Evolutionary conservation across 2,888 invertebrate species (phyloP).

Genomic region (Auanema sp.): DNA sequence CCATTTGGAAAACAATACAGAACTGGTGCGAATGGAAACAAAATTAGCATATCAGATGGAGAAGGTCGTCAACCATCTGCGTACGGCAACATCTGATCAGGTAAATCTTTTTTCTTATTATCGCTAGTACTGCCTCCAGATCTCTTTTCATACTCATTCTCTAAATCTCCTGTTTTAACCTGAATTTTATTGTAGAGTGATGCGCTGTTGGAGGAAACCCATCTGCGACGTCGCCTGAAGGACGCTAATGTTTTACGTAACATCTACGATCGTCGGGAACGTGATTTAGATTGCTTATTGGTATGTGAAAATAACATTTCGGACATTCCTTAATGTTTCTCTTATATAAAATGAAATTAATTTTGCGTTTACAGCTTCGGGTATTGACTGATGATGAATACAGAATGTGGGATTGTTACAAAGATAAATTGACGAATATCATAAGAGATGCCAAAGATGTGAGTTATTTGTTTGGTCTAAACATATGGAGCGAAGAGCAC

Average conservation of each 20-base stretch:
- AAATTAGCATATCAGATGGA: slow-evolving; percentile 38
- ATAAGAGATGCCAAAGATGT: no score
- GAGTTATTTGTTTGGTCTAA: no score
- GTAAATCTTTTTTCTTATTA: slow-evolving; percentile 11
- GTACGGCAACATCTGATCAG: slow-evolving; percentile 35
- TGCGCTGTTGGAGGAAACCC: slow-evolving; percentile 32
- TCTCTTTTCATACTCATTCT: not conserved
- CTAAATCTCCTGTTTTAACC: not conserved
- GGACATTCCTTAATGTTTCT: no score
- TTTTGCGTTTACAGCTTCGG: no score
- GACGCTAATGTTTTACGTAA: slow-evolving; percentile 35
- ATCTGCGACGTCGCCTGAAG: slow-evolving; percentile 30
- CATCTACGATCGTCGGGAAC: slow-evolving; percentile 30
- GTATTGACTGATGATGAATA: no score
- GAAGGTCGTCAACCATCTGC: slow-evolving; percentile 35
- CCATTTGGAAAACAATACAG: slow-evolving; percentile 36
- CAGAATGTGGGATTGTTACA: no score
- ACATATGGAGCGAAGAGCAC: no score
- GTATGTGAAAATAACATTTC: slow-evolving; percentile 15
- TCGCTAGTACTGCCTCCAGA: not conserved
- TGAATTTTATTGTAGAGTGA: slow-evolving; percentile 23
- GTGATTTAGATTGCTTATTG: slow-evolving; percentile 34
- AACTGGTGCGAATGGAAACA: slow-evolving; percentile 41
- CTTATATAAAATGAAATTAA: no score
- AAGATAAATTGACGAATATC: no score